Percentiles rank a stretch among this genome's conserved stretches.
These are phyloP conservation scores for Elegia similella DNA, from an alignment of 2,888 invertebrate genomes.

Conservation along the genomic window DNA sequence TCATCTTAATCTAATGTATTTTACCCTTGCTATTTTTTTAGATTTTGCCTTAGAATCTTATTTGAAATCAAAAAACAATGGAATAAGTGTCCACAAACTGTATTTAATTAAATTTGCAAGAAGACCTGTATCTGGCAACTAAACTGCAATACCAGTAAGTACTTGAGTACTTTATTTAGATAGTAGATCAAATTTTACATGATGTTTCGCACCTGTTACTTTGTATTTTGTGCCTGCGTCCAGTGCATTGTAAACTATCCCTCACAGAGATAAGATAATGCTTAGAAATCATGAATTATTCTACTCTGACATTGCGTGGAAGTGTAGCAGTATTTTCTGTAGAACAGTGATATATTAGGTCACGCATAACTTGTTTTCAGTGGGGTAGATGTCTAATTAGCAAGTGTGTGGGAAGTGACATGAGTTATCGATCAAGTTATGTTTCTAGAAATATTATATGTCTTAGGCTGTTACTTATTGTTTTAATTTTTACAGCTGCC, in stretches of 20 bases:
- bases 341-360: slow-evolving; percentile 11
- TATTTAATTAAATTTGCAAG: no score
- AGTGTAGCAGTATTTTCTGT: slow-evolving; percentile 59
- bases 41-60: no score
- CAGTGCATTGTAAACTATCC: slow-evolving; percentile 57
- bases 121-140: no score
- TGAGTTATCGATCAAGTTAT: neutral
- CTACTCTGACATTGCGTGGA: slow-evolving; percentile 36
- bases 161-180: no score
- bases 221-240: slow-evolving; percentile 35
- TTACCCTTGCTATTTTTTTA: no score
- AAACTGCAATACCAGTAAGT: no score
- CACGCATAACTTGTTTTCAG: neutral
- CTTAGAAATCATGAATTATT: slow-evolving; percentile 60
- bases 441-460: neutral
- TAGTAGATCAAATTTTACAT: neutral
- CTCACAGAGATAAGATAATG: slow-evolving; percentile 64
- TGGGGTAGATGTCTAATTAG: slow-evolving; percentile 2
- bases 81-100: no score
- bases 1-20: no score
- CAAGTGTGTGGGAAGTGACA: slow-evolving; percentile 4
- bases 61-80: no score
- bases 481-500: no score
- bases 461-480: neutral
- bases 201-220: neutral